Evolutionary conservation across 2,113 vertebrate species (phyloP), one percentile per base, ranked within the genome.

Genomic region (Urocitellus parryii): DNA sequence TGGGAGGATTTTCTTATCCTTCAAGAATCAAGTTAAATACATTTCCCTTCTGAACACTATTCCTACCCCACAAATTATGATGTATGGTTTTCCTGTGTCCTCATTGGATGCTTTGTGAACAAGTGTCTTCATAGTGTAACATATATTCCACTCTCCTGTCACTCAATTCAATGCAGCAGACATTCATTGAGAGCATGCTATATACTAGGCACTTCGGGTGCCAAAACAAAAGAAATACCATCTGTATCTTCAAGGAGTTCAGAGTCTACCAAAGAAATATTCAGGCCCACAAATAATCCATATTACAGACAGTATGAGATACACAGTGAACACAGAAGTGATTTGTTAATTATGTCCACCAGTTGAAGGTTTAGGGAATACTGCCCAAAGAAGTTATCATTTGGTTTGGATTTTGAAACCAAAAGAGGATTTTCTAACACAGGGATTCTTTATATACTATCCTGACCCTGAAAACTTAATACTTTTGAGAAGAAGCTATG

Each of bases 351-450:
- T 51, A 77, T 24, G n/a, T 76, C 51, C 86, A 17, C 65, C 29
- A 73, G 6, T 51, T 89, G 9, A 17, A 20, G 13, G 7, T 18
- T 53, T 56, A 88, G 11, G 5, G 16, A 93, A 93, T 29, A 11
- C 51, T 72, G 96, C 79, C 7, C 27, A 48, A 78, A 96, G 70
- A 13, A 42, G 13, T 8, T 45, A 17, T 76, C 16, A 22, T 45
- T n/a, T 84, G 25, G 87, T 77, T 84, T 81, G 42, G 63, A 79
- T 94, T 97, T 91, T 89, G 70, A 96, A 95, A 93, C n/a, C 81
- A 84, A 89, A 94, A 10, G 63, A 93, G 37, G 12, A 70, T 16
- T 45, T 63, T 94, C 68, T 48, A 91, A 88, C 25, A 65, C 3
- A 76, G 65, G 0, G n/a, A 89, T 16, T 87, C 56, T 87, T 61